Evolutionary conservation across 2,888 invertebrate genomes (phyloP).

Genomic region (Papilio gigon): DNA sequence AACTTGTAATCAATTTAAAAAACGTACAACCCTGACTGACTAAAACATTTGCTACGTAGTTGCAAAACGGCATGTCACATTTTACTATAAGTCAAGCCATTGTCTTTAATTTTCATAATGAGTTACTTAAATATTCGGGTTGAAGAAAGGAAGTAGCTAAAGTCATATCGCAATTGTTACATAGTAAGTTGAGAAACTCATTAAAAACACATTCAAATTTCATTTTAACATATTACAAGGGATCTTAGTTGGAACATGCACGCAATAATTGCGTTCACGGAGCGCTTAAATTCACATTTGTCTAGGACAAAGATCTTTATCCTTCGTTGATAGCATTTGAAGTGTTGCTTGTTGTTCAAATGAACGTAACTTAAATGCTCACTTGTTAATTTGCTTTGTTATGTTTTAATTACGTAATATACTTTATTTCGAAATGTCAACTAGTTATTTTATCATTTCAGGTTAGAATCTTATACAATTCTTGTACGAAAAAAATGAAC

Average conservation of each 20-base stretch:
- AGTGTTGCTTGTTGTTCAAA: slow-evolving; percentile 24
- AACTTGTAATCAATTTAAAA: too few relatives aligned
- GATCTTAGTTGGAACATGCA: slow-evolving; percentile 27
- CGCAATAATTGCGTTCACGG: slow-evolving; percentile 24
- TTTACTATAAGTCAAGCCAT: too few relatives aligned
- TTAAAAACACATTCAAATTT: slow-evolving; percentile 27
- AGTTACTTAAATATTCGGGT: not conserved
- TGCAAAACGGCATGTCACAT: too few relatives aligned
- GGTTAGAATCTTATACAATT: too few relatives aligned
- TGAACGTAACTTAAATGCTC: slow-evolving; percentile 5
- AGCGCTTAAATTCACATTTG: slow-evolving; percentile 41
- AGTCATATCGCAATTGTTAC: not conserved
- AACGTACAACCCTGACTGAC: too few relatives aligned
- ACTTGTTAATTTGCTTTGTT: slow-evolving; percentile 18
- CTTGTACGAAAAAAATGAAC: too few relatives aligned
- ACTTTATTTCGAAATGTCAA: not conserved
- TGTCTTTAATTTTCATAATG: not conserved
- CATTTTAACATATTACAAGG: slow-evolving; percentile 18
- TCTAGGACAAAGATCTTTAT: slow-evolving; percentile 36
- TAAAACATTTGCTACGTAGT: too few relatives aligned
- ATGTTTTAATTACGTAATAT: not conserved
- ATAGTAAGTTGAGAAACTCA: slow-evolving; percentile 9
- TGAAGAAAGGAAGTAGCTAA: not conserved
- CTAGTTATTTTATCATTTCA: not conserved
- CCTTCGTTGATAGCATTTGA: slow-evolving; percentile 28